Conservation (phyloP, 2,113 vertebrate species). For the Uropsilus gracilis region DNA sequence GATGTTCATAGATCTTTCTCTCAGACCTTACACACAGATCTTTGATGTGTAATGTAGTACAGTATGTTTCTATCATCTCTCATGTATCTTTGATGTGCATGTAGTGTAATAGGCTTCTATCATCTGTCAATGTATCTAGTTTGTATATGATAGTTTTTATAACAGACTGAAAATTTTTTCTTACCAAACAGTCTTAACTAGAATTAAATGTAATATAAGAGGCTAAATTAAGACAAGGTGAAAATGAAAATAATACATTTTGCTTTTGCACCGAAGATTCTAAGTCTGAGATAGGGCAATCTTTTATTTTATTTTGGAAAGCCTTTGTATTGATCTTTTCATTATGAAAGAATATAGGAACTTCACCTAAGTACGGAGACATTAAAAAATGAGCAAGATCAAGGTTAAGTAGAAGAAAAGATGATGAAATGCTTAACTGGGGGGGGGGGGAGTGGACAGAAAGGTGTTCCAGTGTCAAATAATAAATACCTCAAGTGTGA, state of each 20-base stretch:
- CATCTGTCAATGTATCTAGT: neutral
- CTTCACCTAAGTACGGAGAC: neutral
- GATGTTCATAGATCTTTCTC: too few species aligned
- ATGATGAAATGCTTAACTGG: neutral
- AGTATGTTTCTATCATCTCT: neutral
- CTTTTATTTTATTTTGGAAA: neutral
- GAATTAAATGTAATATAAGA: neutral
- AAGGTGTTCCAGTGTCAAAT: accelerated
- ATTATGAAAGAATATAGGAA: neutral
- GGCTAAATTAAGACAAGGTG: neutral
- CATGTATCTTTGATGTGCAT: neutral
- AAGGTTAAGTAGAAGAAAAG: neutral
- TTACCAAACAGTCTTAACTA: neutral
- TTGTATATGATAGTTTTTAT: neutral
- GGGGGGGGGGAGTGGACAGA: too few species aligned
- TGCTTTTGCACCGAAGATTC: neutral
- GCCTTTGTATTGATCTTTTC: neutral
- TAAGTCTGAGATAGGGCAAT: neutral
- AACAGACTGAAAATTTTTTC: neutral
- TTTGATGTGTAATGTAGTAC: neutral
- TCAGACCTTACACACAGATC: too few species aligned
- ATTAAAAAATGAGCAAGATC: neutral
- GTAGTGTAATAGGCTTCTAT: neutral
- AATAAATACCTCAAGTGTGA: neutral
- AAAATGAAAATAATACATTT: neutral